Conservation (phyloP, 2,888 invertebrate species). For the Acanthococcus lagerstroemiae region DNA sequence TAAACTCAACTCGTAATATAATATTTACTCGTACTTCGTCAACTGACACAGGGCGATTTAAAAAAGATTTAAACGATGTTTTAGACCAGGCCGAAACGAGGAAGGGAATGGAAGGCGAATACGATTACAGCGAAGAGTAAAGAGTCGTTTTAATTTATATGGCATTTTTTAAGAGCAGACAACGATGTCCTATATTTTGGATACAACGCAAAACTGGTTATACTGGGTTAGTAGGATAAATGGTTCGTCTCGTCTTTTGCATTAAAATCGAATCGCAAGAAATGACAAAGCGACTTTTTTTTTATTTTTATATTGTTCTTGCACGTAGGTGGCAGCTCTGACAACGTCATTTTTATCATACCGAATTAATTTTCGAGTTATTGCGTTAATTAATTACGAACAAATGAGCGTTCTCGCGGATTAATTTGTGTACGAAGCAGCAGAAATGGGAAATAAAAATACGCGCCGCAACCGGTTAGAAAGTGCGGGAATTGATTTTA, state of each 20-base stretch:
- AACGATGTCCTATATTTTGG: conserved; percentile 28
- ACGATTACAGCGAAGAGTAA: conserved; percentile 3
- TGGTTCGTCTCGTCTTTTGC: conserved; percentile 29
- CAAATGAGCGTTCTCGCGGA: not conserved
- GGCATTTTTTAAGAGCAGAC: conserved; percentile 27
- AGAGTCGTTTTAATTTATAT: conserved; percentile 23
- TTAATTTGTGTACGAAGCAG: too few species aligned
- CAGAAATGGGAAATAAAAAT: too few species aligned
- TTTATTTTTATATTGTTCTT: not conserved
- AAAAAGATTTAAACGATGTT: not conserved
- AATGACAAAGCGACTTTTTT: conserved; percentile 24
- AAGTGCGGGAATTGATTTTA: too few species aligned
- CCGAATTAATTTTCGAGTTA: not conserved
- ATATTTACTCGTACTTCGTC: too few species aligned
- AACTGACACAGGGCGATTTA: too few species aligned
- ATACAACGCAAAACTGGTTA: conserved; percentile 22
- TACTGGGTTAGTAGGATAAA: conserved; percentile 29
- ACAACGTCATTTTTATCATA: not conserved
- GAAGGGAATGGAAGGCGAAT: not conserved
- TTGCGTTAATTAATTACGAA: not conserved
- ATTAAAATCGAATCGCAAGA: conserved; percentile 28
- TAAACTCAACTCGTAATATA: too few species aligned
- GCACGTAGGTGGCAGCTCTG: not conserved
- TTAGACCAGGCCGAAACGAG: not conserved
- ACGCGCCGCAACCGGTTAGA: too few species aligned